Percentiles rank a stretch among this genome's conserved stretches.
Evolutionary conservation across 2,797 vertebrate genomes (phyloP).

Genomic region (Chelon auratus): DNA sequence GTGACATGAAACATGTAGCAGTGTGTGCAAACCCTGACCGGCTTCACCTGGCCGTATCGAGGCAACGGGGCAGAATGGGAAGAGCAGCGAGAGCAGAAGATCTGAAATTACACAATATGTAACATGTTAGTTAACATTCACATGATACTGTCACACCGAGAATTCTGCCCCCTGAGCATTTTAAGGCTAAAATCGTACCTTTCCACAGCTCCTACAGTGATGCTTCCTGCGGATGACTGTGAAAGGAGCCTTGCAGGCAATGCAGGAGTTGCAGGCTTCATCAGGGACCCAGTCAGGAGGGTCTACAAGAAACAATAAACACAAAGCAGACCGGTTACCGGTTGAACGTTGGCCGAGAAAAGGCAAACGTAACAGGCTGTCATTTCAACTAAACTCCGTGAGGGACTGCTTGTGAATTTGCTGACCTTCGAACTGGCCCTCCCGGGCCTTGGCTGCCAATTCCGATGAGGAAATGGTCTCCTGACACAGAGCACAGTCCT

Average conservation of each 20-base stretch:
- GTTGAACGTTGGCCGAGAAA: constrained; percentile 17
- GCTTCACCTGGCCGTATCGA: constrained; percentile 96
- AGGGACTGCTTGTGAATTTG: constrained; percentile 30
- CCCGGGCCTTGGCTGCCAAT: constrained; percentile 92
- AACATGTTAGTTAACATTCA: not conserved
- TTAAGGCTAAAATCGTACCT: constrained; percentile 81
- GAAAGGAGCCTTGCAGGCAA: constrained; percentile 96
- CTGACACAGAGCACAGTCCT: constrained; percentile 97
- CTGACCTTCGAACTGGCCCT: constrained; percentile 96
- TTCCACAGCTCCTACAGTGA: constrained; percentile 98
- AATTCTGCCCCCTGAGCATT: not conserved
- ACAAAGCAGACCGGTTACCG: constrained; percentile 25
- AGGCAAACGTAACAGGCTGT: constrained; percentile 6
- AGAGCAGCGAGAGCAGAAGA: constrained; percentile 99
- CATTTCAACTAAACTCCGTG: constrained; percentile 20
- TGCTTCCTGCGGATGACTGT: constrained; percentile 98
- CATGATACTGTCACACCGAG: not conserved
- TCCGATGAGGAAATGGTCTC: constrained; percentile 94
- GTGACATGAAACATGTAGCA: constrained; percentile 99
- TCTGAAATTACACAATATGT: constrained; percentile 85
- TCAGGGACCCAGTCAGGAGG: constrained; percentile 99
- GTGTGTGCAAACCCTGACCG: constrained; percentile 97
- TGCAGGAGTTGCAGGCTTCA: constrained; percentile 94
- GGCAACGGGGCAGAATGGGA: constrained; percentile 96
- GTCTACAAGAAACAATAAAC: constrained; percentile 82